Conservation (phyloP, 1,140 invertebrate genomes). For the Ceratoteleas bidentatus region DNA sequence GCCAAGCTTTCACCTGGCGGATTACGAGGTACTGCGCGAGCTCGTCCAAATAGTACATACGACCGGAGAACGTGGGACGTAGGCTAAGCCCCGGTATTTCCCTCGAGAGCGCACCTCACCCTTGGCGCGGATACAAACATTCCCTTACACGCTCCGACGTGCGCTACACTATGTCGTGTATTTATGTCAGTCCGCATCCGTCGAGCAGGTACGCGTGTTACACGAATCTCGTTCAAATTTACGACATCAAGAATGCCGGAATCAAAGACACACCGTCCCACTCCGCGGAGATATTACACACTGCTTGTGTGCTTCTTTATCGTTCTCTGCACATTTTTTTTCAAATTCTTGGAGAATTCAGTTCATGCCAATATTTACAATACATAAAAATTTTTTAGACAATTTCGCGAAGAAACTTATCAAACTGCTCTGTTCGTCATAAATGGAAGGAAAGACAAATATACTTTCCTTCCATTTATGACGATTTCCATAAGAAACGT, state of each 20-base stretch:
- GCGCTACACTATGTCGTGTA: slow-evolving; percentile 28
- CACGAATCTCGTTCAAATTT: slow-evolving; percentile 48
- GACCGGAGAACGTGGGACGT: slow-evolving; percentile 49
- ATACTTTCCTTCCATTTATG: too few species aligned
- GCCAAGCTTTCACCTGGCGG: slow-evolving; percentile 49
- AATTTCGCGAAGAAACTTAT: too few species aligned
- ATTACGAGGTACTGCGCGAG: slow-evolving; percentile 45
- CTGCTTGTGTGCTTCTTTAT: background rate
- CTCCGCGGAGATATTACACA: slow-evolving; percentile 22
- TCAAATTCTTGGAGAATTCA: too few species aligned
- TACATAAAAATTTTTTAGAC: too few species aligned
- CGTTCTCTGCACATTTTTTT: slow-evolving; percentile 3
- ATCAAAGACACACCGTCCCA: slow-evolving; percentile 31
- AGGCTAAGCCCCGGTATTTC: slow-evolving; percentile 65
- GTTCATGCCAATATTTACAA: too few species aligned
- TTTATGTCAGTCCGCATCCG: slow-evolving; percentile 33
- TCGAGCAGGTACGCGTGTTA: slow-evolving; percentile 34
- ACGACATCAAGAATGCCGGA: slow-evolving; percentile 38
- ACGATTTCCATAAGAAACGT: too few species aligned
- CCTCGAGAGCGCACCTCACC: slow-evolving; percentile 52
- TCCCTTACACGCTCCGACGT: slow-evolving; percentile 23
- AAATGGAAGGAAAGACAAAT: too few species aligned
- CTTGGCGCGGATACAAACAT: slow-evolving; percentile 40
- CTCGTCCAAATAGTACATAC: slow-evolving; percentile 56
- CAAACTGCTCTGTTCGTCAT: too few species aligned